Evolutionary conservation across 2,888 invertebrate species (phyloP).

Genomic region (Agonopterix heracliana): DNA sequence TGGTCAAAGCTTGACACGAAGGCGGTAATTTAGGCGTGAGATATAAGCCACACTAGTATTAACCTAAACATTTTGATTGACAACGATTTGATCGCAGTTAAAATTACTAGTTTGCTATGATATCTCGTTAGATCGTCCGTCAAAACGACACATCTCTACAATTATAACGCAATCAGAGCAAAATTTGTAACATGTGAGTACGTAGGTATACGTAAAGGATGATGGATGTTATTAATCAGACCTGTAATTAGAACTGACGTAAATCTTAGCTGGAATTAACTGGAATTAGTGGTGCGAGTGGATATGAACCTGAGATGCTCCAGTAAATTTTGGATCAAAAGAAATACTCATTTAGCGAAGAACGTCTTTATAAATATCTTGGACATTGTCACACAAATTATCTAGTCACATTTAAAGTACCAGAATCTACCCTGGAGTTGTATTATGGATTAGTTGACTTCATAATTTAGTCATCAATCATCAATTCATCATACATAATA

Average conservation of each 20-base stretch:
- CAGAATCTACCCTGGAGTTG: no score
- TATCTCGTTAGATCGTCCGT: constrained; percentile 12
- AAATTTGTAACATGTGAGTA: constrained; percentile 19
- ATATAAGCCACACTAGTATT: not conserved
- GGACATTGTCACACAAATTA: no score
- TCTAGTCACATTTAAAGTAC: no score
- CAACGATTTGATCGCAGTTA: not conserved
- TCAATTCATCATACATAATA: no score
- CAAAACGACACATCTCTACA: constrained; percentile 41
- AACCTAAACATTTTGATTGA: constrained; percentile 9
- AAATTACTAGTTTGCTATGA: constrained; percentile 4
- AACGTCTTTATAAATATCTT: no score
- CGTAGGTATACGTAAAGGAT: constrained; percentile 18
- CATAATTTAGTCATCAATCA: no score
- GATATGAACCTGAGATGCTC: no score
- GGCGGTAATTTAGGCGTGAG: not conserved
- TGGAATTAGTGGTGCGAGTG: constrained; percentile 1
- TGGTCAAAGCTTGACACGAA: not conserved
- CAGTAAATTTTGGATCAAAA: no score
- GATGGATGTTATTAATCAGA: constrained; percentile 53
- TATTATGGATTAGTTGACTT: no score
- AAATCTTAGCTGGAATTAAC: constrained; percentile 27
- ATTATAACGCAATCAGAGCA: constrained; percentile 66
- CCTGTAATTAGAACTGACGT: constrained; percentile 42
- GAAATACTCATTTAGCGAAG: no score